Conservation (phyloP, 2,797 vertebrate genomes). For the Atherinosoma microstoma region DNA sequence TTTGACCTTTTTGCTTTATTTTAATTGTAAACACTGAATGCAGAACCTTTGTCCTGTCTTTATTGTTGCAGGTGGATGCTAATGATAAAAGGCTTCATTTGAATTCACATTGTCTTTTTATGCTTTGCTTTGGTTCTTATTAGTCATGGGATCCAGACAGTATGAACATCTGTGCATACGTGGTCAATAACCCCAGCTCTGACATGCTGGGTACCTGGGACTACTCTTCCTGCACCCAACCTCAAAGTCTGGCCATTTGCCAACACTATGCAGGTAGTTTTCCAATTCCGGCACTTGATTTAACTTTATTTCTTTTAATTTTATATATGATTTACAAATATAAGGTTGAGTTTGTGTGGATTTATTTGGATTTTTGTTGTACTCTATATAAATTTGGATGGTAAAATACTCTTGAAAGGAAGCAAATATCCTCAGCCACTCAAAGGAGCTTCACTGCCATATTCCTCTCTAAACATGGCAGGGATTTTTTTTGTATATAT, state of each 20-base stretch:
- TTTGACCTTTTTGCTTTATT: background rate
- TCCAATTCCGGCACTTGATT: background rate
- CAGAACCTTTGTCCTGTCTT: background rate
- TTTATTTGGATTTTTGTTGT: background rate
- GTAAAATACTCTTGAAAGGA: constrained; percentile 1
- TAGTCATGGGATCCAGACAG: constrained; percentile 83
- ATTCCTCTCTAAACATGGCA: background rate
- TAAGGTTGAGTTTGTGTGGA: background rate
- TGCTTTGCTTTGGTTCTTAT: constrained; percentile 6
- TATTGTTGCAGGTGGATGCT: background rate
- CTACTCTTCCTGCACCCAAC: constrained; percentile 86
- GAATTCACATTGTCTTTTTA: background rate
- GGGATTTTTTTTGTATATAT: background rate
- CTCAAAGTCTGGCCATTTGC: constrained; percentile 85
- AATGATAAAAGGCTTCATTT: background rate
- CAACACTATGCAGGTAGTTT: constrained; percentile 87
- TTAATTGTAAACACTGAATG: background rate
- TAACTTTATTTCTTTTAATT: constrained; percentile 4
- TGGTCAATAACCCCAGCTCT: constrained; percentile 87
- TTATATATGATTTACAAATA: background rate
- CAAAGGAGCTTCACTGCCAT: background rate
- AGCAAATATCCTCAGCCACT: background rate
- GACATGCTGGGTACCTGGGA: constrained; percentile 92
- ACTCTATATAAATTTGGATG: background rate
- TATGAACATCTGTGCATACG: constrained; percentile 85